Base-by-base conservation (phyloP, 2,113 vertebrate genomes). In the Axis porcinus region DNA sequence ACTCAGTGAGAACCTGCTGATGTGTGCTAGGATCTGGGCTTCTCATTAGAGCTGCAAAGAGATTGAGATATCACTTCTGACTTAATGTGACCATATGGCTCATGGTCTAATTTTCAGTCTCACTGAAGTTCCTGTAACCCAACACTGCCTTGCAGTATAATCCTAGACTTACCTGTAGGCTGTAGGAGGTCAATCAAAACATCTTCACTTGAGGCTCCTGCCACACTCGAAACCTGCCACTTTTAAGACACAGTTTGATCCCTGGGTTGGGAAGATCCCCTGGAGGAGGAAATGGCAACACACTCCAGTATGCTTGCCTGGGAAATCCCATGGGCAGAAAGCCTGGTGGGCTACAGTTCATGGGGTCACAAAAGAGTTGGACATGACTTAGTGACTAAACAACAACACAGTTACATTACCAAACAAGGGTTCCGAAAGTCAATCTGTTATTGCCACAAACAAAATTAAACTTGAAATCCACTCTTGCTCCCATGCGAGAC, bases 381-480 rank as follows among this genome's bases (percentile, higher is more conserved):
- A 74, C 67, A 74, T 0, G 10, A 40, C 19, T 40, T 36, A 70
- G 36, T 74, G 19, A 74, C 67, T 40, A 74, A 25, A 13, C 5
- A 58, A 58, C 57, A 74, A 23, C 67, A 74, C n/a, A 23, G 36
- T 74, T 74, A 23, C 11, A 12, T 47, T 74, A 43, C 45, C 74
- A 57, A 83, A n/a, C 21, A 93, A 96, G 21, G 23, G 1, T 47
- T n/a, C 52, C 54, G 3, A 62, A 95, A 88, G 21, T 58, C 78
- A 74, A 67, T 40, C 19, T 67, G 60, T 62, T 86, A 91, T 82
- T 55, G 7, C 33, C 21, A 64, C 62, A 95, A 74, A 87, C n/a
- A 91, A 93, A 97, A 87, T 81, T 76, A 94, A 94, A 60, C 76
- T 85, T 67, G 17, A 84, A 94, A n/a, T 78, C 78, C 23, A 85